Base-by-base conservation (phyloP, 2,888 invertebrate species). In the Congeria kusceri region DNA sequence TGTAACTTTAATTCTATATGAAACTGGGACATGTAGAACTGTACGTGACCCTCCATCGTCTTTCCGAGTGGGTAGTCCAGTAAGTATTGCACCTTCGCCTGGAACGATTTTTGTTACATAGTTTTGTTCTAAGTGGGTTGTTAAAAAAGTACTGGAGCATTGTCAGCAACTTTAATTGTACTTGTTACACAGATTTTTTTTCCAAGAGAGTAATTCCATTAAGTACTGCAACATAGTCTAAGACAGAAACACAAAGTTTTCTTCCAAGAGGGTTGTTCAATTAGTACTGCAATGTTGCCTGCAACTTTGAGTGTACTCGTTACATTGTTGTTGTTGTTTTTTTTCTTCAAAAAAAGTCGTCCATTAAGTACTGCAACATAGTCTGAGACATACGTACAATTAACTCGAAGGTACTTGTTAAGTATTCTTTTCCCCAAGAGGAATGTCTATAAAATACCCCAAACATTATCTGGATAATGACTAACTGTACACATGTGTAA, bases 31-130 rank as follows among this genome's bases (percentile, higher is more conserved):
- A 97, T 94, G 93, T 96, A 98, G 93, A 98, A 98, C 63, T 96
- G 95, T 0, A 99, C 93, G 90, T 96, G 95, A 39, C 95, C 95
- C 67, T 96, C 95, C 61, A 97, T 91, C 32, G 95, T 95, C 84
- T 96, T 96, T 0, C 96, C 96, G n/a, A 97, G 94, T 0, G 97
- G 96, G 94, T 98, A 98, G 90, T 97, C 96, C 93, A 97, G 96
- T n/a, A 98, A 91, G 92, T 97, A 98, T 70, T 95, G 95, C 72
- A 96, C 95, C 86, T 97, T 90, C 25, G 94, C 92, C 91, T 91
- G 84, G 93, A 98, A 98, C 63, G 96, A 95, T 0, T 99, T 93
- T 90, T 96, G 95, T 39, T 95, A 95, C 68, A 96, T 95, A 61
- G 97, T 91, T 95, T 95, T 84, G 96, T 96, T 0, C 96, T 96